phyloP scores from a whole-genome alignment of 1,140 invertebrate species.

The Brachionus rotundiformis region DNA sequence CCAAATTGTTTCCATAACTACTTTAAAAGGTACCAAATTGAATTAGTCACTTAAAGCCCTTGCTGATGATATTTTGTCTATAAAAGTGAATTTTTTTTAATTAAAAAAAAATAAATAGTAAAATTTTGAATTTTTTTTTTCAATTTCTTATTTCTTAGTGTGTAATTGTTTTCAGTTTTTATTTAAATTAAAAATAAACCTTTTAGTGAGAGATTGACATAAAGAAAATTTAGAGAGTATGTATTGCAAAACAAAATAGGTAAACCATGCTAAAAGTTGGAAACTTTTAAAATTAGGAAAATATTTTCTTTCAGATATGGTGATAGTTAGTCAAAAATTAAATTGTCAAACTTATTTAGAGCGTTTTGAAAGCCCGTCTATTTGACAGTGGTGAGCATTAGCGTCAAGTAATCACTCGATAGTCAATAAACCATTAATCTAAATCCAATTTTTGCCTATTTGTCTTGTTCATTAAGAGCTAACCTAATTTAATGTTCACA shows the following conservation, averaged over 20 bases:
- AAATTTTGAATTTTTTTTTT: background rate
- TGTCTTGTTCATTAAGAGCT: background rate
- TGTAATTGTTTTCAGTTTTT: conserved; percentile 11
- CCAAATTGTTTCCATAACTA: background rate
- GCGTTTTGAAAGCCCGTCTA: background rate
- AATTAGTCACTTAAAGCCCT: background rate
- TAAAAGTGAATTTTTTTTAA: background rate
- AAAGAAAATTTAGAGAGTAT: background rate
- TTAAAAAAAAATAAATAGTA: conserved; percentile 19
- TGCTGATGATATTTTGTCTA: background rate
- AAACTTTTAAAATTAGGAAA: conserved; percentile 11
- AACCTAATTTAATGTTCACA: conserved; percentile 3
- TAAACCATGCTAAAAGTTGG: background rate
- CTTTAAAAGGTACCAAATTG: background rate
- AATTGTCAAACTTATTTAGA: background rate
- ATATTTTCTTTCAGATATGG: conserved; percentile 7
- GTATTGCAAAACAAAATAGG: conserved; percentile 8
- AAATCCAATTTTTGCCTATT: conserved; percentile 14
- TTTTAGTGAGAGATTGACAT: conserved; percentile 14
- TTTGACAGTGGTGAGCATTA: background rate
- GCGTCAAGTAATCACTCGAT: background rate
- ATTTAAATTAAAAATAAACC: conserved; percentile 17
- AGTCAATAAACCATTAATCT: conserved; percentile 15
- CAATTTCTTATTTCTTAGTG: background rate
- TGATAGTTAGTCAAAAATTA: conserved; percentile 20